Evolutionary conservation across 2,797 vertebrate genomes (phyloP).

Genomic region (Perdix hodgsoniae): DNA sequence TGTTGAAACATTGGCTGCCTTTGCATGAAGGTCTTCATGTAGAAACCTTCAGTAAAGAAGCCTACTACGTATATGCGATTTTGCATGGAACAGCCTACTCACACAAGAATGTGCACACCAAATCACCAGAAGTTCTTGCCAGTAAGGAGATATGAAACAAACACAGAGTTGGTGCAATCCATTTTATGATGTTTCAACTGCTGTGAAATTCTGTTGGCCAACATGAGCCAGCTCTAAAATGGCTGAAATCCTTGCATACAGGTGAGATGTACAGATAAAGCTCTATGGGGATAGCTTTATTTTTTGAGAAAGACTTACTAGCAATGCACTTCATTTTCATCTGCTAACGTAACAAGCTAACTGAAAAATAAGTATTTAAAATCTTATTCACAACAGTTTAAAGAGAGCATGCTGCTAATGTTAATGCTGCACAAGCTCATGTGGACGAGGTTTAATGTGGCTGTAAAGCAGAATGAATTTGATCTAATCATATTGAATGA

Average conservation of each 20-base stretch:
- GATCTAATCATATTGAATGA: conserved; percentile 51
- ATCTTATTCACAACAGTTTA: background rate
- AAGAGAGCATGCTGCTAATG: background rate
- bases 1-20: background rate
- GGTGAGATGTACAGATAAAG: background rate
- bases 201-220: background rate
- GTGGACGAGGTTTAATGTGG: background rate
- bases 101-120: background rate
- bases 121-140: background rate
- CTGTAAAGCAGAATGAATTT: conserved; percentile 2
- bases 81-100: background rate
- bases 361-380: background rate
- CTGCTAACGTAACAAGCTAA: background rate
- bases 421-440: background rate
- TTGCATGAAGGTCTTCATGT: background rate
- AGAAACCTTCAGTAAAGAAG: background rate
- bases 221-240: background rate
- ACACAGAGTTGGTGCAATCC: background rate
- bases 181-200: background rate
- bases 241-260: background rate
- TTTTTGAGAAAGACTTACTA: background rate
- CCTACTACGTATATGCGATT: rapidly evolving
- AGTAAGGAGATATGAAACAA: background rate
- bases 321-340: background rate
- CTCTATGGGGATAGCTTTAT: background rate